Base-by-base conservation (phyloP, 2,888 invertebrate species). In the Hylaea fasciaria region DNA sequence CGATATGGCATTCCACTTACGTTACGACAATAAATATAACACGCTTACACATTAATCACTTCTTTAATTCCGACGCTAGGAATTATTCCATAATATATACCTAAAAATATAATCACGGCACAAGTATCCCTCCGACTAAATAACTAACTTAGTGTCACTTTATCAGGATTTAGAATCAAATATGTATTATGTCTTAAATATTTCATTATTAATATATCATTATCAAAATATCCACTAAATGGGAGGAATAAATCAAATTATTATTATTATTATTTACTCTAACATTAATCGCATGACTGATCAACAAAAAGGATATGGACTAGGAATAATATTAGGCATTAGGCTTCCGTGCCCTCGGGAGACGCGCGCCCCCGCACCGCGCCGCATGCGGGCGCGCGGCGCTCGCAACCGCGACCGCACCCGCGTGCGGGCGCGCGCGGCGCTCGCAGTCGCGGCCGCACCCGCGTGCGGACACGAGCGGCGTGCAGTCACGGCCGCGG, bases 21-120 rank as follows among this genome's bases (percentile, higher is more conserved):
- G 83, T 86, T 90, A 91, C 89, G 90, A 92, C 91, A 91, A 92
- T 92, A 91, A 92, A 92, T 92, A 92, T 92, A 92, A 92, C 92
- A 91, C 92, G 88, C 92, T 92, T 92, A 92, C 92, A 92, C 90
- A 89, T 91, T 92, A 92, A 89, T 92, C 92, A 92, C 92, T 91
- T 91, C 87, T 87, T 91, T 91, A 90, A 92, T 92, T 91, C 92
- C 92, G 92, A 92, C 92, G 92, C 92, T 91, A 92, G 92, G 92
- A 92, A 91, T 92, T 91, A 91, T 89, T 86, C 90, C 85, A 90
- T 91, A 92, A 91, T 91, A 92, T 92, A 92, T 91, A 92, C 92
- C 91, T 92, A 92, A 91, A 92, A 92, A 92, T 92, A 92, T 92
- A 92, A 92, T 92, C 92, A 92, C 92, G 92, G 92, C 92, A 92